Evolutionary conservation across 1,140 invertebrate genomes (phyloP), one percentile per base, ranked within the genome.

Genomic region (Listronotus bonariensis): DNA sequence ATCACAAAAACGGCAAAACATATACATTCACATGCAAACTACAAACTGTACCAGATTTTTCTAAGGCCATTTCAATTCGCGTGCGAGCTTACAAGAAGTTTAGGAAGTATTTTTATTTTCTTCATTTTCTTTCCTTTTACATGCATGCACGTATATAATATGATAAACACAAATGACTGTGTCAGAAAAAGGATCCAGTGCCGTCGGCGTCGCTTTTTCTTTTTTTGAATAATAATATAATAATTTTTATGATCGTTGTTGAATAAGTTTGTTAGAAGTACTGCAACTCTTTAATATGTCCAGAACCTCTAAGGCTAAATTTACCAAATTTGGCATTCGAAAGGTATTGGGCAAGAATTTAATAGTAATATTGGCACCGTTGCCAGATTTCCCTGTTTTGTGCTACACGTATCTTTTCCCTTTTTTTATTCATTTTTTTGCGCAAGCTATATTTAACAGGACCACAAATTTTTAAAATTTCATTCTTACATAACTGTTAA

Each of bases 101-200:
- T 49, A 49, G 15, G 4, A 49, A 26, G 46, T 18, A 18, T 45
- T 45, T 17, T 18, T 49, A 49, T 49, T 49, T 49, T 26, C 7
- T 18, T 36, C 34, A 36, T 18, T 49, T 49, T 49, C 20, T 31
- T 49, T 49, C 12, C 20, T 49, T 49, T 31, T 26, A 49, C 46
- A 49, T 49, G 18, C 46, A 49, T 49, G 46, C 46, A 49, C 46
- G 46, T 18, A 49, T 49, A 49, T 36, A 36, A 10, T 49, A 17
- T 49, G 46, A 49, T 49, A 49, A 49, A 49, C 46, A 49, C 20
- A 49, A 49, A 49, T 49, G 46, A 49, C 46, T 20, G 18, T 20
- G 46, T 20, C 20, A 49, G 15, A 31, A 49, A 49, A 49, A 15
- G 20, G 8, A n/a, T 26, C 3, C 46, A 49, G 46, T 20, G 46